phyloP scores from a whole-genome alignment of 2,888 invertebrate genomes.

The Drosophila paracracens region DNA sequence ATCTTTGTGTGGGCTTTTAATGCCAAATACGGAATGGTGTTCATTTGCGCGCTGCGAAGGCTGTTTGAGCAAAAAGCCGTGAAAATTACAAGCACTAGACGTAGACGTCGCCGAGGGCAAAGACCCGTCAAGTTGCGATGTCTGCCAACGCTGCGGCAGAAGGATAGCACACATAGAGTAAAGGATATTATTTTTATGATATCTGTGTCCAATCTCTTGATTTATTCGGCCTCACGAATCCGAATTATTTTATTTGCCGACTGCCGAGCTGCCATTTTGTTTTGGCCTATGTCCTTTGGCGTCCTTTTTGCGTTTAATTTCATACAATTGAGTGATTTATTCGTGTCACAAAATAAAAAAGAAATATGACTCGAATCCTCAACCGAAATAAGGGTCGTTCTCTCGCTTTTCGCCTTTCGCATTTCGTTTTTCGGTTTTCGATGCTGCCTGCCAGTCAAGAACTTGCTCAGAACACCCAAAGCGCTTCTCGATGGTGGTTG shows the following conservation, averaged over 20 bases:
- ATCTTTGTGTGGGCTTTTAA: slow-evolving; percentile 16
- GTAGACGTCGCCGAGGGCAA: slow-evolving; percentile 18
- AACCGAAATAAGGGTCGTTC: slow-evolving; percentile 77
- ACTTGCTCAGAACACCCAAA: slow-evolving; percentile 34
- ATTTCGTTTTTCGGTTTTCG: slow-evolving; percentile 16
- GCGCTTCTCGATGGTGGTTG: slow-evolving; percentile 51
- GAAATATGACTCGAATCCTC: slow-evolving; percentile 79
- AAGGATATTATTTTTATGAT: slow-evolving; percentile 85
- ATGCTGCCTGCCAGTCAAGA: slow-evolving; percentile 37
- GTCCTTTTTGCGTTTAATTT: slow-evolving; percentile 79
- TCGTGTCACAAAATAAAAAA: slow-evolving; percentile 84
- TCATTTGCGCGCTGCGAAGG: slow-evolving; percentile 56
- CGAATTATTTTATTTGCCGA: slow-evolving; percentile 78
- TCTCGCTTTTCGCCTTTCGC: slow-evolving; percentile 15
- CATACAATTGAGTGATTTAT: slow-evolving; percentile 84
- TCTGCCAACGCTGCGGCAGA: slow-evolving; percentile 40
- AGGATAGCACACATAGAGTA: slow-evolving; percentile 39
- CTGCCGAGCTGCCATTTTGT: slow-evolving; percentile 71
- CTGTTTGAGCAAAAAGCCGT: slow-evolving; percentile 12
- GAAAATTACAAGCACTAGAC: not conserved
- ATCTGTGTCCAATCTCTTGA: slow-evolving; percentile 85
- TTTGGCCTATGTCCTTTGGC: slow-evolving; percentile 52
- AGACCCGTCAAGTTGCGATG: slow-evolving; percentile 53
- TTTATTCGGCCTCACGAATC: slow-evolving; percentile 84
- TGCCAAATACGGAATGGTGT: slow-evolving; percentile 50